Evolutionary conservation across 2,113 vertebrate species (phyloP).

Genomic region (Orcinus orca): DNA sequence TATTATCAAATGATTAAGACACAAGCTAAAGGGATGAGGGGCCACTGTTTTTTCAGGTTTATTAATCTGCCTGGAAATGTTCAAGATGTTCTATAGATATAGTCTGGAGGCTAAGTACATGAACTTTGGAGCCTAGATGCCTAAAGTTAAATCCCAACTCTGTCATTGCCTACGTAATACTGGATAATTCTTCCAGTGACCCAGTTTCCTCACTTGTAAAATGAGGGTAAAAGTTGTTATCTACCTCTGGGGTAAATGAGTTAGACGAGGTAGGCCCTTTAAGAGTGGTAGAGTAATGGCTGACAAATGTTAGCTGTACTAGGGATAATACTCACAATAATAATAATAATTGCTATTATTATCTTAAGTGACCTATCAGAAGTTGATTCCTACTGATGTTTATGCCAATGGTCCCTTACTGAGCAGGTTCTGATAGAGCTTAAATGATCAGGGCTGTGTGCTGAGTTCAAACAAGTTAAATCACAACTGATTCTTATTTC

Average conservation of each 20-base stretch:
- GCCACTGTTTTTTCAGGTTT: neutral
- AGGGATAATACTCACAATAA: neutral
- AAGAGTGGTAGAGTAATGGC: neutral
- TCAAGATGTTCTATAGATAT: neutral
- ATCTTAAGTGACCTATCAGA: neutral
- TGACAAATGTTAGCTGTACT: neutral
- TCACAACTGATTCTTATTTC: neutral
- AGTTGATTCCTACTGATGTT: neutral
- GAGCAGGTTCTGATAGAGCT: neutral
- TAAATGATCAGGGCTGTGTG: neutral
- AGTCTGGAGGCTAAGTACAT: neutral
- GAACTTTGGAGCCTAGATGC: neutral
- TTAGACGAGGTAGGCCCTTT: neutral
- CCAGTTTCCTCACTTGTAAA: neutral
- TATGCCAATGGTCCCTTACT: neutral
- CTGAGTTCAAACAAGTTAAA: neutral
- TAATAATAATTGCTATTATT: neutral
- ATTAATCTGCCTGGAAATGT: neutral
- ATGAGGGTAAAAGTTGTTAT: neutral
- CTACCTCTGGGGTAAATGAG: neutral
- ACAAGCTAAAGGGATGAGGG: neutral
- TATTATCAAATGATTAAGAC: neutral
- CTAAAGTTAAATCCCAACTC: conserved; percentile 20
- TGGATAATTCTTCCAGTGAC: neutral
- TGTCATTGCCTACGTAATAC: neutral